These are phyloP conservation scores for Phyllostomus hastatus DNA, from an alignment of 2,113 vertebrate genomes.

Conservation along the genomic window DNA sequence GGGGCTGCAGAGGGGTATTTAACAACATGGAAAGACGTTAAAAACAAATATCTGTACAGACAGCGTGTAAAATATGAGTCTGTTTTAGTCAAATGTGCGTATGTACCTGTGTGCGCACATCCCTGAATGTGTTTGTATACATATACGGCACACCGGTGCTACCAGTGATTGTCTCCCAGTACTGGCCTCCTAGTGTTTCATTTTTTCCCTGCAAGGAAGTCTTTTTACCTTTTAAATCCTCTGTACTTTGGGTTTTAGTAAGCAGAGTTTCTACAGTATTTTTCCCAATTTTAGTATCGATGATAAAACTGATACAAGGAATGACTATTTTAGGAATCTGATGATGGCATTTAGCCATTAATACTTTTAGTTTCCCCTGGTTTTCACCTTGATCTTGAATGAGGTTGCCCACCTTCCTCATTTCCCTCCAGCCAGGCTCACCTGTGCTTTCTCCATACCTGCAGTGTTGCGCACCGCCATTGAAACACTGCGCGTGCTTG, in stretches of 20 bases:
- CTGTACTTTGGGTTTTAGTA: neutral
- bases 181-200: neutral
- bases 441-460: rapidly evolving
- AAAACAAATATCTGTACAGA: neutral
- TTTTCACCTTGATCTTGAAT: neutral
- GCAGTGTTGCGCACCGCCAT: rapidly evolving
- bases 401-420: neutral
- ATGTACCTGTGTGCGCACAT: neutral
- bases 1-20: neutral
- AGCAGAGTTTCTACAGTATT: neutral
- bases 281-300: neutral
- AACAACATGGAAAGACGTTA: neutral
- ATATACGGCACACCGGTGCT: neutral
- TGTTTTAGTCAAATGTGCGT: neutral
- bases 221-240: neutral
- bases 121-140: neutral
- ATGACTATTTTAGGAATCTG: neutral
- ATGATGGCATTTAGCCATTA: neutral
- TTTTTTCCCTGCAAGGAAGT: neutral
- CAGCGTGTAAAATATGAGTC: neutral
- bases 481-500: neutral
- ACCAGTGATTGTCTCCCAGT: neutral
- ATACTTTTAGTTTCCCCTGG: neutral
- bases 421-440: neutral
- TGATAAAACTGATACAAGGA: neutral